phyloP scores from a whole-genome alignment of 35 echinoderm and acorn worm genomes.

The Lytechinus pictus region DNA sequence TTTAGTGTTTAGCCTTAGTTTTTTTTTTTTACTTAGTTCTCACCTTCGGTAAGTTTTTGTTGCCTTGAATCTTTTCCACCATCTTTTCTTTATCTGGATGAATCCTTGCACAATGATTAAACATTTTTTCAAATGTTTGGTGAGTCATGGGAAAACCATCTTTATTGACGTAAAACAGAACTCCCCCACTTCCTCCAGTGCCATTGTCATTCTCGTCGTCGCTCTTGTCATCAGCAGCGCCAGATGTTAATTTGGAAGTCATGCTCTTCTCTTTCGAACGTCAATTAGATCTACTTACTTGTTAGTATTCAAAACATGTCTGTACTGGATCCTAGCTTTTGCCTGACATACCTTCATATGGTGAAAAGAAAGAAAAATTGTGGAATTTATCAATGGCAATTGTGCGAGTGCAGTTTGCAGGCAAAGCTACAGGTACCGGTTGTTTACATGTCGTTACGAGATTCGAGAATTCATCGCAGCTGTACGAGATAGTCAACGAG shows the following conservation, averaged over 20 bases:
- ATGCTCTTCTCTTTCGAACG: background rate
- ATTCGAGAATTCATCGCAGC: background rate
- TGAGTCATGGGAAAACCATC: conserved; percentile 82
- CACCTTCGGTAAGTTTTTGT: conserved; percentile 86
- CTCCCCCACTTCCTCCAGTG: conserved; percentile 57
- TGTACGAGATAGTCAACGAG: background rate
- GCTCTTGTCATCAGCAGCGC: background rate
- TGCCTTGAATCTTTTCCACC: conserved; percentile 71
- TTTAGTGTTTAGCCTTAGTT: no score
- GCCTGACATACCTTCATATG: background rate
- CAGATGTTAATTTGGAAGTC: background rate
- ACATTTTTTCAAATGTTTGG: conserved; percentile 91
- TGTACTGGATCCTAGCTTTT: background rate
- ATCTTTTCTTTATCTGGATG: conserved; percentile 85
- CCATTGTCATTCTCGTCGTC: conserved; percentile 55
- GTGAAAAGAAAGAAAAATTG: background rate
- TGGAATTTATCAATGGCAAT: background rate
- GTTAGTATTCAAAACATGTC: background rate
- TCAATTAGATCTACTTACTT: background rate
- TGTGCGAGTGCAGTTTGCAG: background rate
- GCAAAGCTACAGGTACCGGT: background rate
- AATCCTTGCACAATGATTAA: conserved; percentile 78
- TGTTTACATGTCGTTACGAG: conserved; percentile 11
- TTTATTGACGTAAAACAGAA: conserved; percentile 97
- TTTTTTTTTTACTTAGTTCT: no score